Evolutionary conservation across 2,113 vertebrate species (phyloP).

Genomic region (Lophura nycthemera): DNA sequence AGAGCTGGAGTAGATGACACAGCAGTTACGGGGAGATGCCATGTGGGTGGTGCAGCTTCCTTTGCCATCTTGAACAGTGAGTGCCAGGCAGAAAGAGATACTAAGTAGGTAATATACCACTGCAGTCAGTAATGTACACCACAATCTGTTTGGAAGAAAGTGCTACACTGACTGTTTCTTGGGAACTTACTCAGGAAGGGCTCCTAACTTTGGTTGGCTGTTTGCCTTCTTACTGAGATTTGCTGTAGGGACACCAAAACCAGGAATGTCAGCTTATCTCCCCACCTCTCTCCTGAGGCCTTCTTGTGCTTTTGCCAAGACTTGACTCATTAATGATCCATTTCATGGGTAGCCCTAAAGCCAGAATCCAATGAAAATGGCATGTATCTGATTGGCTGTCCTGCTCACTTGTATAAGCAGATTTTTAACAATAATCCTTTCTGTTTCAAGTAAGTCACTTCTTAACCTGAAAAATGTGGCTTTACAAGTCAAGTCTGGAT

Average conservation of each 20-base stretch:
- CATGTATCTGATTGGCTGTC: conserved; percentile 49
- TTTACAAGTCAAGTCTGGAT: background rate
- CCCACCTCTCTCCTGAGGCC: conserved; percentile 44
- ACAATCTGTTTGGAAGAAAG: background rate
- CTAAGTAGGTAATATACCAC: background rate
- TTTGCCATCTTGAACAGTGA: background rate
- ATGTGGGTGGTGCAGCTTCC: background rate
- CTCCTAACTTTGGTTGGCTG: background rate
- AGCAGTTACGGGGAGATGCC: background rate
- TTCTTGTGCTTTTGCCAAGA: conserved; percentile 72
- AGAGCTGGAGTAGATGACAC: background rate
- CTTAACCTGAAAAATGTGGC: background rate
- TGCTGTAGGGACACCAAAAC: background rate
- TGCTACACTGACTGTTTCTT: background rate
- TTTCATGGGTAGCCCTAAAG: conserved; percentile 67
- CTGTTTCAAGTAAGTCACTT: background rate
- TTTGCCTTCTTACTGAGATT: background rate
- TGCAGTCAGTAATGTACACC: background rate
- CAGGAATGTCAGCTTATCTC: conserved; percentile 3
- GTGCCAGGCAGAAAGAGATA: background rate
- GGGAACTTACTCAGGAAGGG: background rate
- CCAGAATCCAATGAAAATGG: conserved; percentile 71
- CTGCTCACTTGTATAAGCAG: conserved; percentile 73
- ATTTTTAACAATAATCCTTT: conserved; percentile 72
- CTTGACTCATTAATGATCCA: conserved; percentile 80